Base-by-base conservation (phyloP, 2,113 vertebrate species). In the Ctenodactylus gundi region DNA sequence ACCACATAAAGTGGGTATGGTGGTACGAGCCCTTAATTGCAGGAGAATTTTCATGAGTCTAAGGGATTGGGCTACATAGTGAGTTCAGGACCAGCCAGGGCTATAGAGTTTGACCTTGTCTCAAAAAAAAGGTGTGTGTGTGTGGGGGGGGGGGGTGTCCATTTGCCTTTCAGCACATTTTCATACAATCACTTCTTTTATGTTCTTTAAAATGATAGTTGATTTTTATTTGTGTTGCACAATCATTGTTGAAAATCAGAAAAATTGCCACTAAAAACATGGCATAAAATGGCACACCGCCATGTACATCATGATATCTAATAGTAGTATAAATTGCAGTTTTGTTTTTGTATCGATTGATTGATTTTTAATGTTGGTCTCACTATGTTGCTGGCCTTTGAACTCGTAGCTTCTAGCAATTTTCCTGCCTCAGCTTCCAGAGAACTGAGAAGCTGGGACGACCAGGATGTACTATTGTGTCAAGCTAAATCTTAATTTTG, bases 181-280 rank as follows among this genome's bases (percentile, higher is more conserved):
- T 36, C 20, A 29, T 72, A 36, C 23, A 39, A 68, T 94, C n/a
- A 53, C 36, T 93, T 91, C 3, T 76, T 91, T 46, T 46, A 21
- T 94, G 88, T 85, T 76, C 81, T 65, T 51, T 53, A 92, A 27
- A 91, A 18, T 11, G 72, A 64, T 8, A 15, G n/a, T 85, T 78
- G 75, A 67, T 87, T 65, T 92, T 60, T 88, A 88, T 91, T 62
- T 72, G 6, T 51, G 10, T 49, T 77, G 81, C 34, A 73, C 49
- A 80, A 55, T n/a, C 5, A 55, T 58, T 70, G 62, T 72, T 53
- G 80, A 77, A 92, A 93, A 89, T 72, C 58, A 91, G 80, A 36
- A 29, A 86, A 96, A 88, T 81, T 62, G 39, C 23, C 23, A 3
- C n/a, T 82, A 85, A 62, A 65, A 41, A 57, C 58, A 53, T 93